Base-by-base conservation (phyloP, 2,888 invertebrate genomes). In the Xestia c-nigrum region DNA sequence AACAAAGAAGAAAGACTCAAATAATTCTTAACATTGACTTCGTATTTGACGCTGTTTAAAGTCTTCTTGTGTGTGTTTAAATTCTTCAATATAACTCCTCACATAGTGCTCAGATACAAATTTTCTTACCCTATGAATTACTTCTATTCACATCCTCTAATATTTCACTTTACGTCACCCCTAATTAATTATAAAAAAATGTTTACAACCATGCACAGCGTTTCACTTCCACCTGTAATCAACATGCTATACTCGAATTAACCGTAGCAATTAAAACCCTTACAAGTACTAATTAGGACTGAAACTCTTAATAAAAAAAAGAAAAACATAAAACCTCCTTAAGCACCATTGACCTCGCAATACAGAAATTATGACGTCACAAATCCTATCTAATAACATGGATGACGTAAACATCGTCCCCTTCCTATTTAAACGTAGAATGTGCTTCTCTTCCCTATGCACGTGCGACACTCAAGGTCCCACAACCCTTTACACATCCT, bases 381-480 rank as follows among this genome's bases (percentile, higher is more conserved):
- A 89, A 88, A 89, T 86, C 84, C 75, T 77, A 84, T 85, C 74
- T 82, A 78, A 82, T 77, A 82, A 81, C 91, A 91, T 93, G 92
- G 93, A 93, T 93, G 93, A 94, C 92, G 92, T 93, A 93, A 94
- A 92, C 92, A 93, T 64, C 40, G 65, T 91, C 84, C 91, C 93
- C 93, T 93, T 94, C 91, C 91, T 86, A 92, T 94, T 94, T 93
- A 93, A 93, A 93, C 93, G 94, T 92, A 95, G 95, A 96, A 96
- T 95, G 94, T 93, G 92, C 92, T 93, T 92, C 93, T 93, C 92
- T 90, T 69, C 78, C 89, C 90, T 88, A 92, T 94, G 94, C 96
- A 96, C 96, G 96, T 96, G 96, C 94, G 94, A 93, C 95, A 96
- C 96, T 96, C 95, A 95, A 96, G 96, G 94, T 95, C 95, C 92